Base-by-base conservation (phyloP, 2,113 vertebrate species). In the Haliaeetus leucogaster region DNA sequence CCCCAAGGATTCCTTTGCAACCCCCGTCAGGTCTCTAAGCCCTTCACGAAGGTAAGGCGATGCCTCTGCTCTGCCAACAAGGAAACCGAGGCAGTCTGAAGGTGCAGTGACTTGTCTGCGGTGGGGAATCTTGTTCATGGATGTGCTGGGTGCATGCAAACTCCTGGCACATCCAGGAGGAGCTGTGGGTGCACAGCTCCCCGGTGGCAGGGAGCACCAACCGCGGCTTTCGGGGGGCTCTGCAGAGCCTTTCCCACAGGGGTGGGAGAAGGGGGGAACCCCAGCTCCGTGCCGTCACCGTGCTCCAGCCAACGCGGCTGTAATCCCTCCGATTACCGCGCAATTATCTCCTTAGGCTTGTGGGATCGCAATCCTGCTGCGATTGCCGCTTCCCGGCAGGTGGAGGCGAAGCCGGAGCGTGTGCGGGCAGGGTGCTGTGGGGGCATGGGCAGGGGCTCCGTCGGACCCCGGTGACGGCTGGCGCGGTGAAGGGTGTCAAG, bases 271-370 rank as follows among this genome's bases (percentile, higher is more conserved):
- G 14, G 13, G 29, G 30, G 30, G 32, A 5, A 6, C 18, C 14
- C 58, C 53, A 68, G 36, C 38, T 70, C 72, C 0, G 3, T 0
- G 1, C 32, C 7, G 2, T 62, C 59, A 16, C 68, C 2, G 1
- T 0, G 0, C 67, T 56, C 18, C 59, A 50, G 63, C 65, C 68
- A 25, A 21, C 21, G 21, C 20, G 4, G 45, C 78, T 74, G 17
- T 34, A 70, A 63, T 71, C 80, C 45, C 42, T 61, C 48, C 0
- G 0, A 20, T 79, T 67, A 34, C 32, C 0, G 0, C 1, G 1
- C 27, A 32, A 25, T 74, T 62, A 40, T 56, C 83, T 73, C 76
- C 29, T 73, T 9, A 40, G 77, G n/a, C 47, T 81, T 1, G 0
- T 13, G 80, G 89, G 56, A 23, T 67, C n/a, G 3, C 22, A 27